Evolutionary conservation across 2,888 invertebrate genomes (phyloP), one percentile per base, ranked within the genome.

Genomic region (Lacanobia oleracea): DNA sequence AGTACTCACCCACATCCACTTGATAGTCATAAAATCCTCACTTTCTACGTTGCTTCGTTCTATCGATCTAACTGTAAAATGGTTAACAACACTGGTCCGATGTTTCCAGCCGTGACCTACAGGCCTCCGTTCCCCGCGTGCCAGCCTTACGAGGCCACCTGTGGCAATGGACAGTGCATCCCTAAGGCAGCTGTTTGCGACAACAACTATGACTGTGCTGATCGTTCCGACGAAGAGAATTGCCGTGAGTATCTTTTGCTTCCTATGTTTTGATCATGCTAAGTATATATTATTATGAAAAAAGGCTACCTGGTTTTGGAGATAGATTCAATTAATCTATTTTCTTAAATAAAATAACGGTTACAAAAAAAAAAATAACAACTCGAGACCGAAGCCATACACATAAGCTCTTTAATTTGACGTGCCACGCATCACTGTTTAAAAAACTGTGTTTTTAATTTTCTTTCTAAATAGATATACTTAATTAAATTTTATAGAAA

Each of bases 91-190:
- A 48, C 51, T 48, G 1, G 14, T 53, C 37, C 12, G 10, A n/a
- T 68, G n/a, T 53, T 74, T 69, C 9, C 83, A 93, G 92, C 85
- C 5, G 27, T 65, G 1, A 85, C 87, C 0, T 45, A 50, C 0
- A 73, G 72, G 12, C 86, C 90, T 6, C 74, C 85, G 0, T 88
- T 82, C 75, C 27, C 63, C 0, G 75, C 78, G 0, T 95, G 95
- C 78, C 79, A 86, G 43, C 77, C 89, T 0, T 43, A 97, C 75
- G 97, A 99, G 93, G 98, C 98, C 0, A 99, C 98, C 0, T 99
- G 99, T 90, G 97, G 97, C 77, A 99, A 98, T 89, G 98, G 98
- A 62, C 97, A 99, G 85, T 99, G 99, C 90, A 98, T 99, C 81
- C 97, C 97, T 0, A 98, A 98, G 90, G 94, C 97, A 23, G 97